Base-by-base conservation (phyloP, 2,797 vertebrate species). In the Molossus alvarezi region DNA sequence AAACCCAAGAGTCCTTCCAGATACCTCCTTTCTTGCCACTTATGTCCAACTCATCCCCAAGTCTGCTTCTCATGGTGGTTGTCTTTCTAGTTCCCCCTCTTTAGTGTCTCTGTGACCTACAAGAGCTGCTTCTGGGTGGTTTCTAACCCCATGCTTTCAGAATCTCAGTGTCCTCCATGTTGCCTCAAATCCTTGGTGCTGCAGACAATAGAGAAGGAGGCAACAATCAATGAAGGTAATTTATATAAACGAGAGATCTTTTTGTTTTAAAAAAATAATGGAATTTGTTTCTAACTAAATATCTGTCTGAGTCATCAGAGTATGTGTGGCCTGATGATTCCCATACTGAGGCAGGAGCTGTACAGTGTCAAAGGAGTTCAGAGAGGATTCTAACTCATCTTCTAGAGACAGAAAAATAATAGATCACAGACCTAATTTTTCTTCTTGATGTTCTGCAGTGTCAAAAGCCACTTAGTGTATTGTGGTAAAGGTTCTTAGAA, bases 381-480 rank as follows among this genome's bases (percentile, higher is more conserved):
- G n/a, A 83, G 65, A 94, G 20, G 57, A 90, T 96, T 92, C n/a
- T 91, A 97, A 94, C 33, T 92, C n/a, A 94, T 82, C 29, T 96
- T 60, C 21, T 89, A 75, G n/a, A 95, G 88, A 93, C 29, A 95
- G 67, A 92, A 96, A 95, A 94, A 87, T 91, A 95, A 84, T 73
- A 89, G 77, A 93, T 92, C 48, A 93, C 64, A 65, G 65, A 89
- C 60, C 55, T 84, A 76, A 89, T 95, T 97, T 94, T 97, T 95
- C 67, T 96, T 95, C 64, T 95, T 85, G 92, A 58, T 85, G 79
- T 95, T 91, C 51, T 58, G 2, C 45, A 27, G 14, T 95, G 77
- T 96, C 94, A 97, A 97, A 97, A 94, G 58, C 29, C 73, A 90
- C 45, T 95, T 94, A 86, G 92, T n/a, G 8, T 86, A 97, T 95